Conservation (phyloP, 2,113 vertebrate genomes). For the Calidris pygmaea region DNA sequence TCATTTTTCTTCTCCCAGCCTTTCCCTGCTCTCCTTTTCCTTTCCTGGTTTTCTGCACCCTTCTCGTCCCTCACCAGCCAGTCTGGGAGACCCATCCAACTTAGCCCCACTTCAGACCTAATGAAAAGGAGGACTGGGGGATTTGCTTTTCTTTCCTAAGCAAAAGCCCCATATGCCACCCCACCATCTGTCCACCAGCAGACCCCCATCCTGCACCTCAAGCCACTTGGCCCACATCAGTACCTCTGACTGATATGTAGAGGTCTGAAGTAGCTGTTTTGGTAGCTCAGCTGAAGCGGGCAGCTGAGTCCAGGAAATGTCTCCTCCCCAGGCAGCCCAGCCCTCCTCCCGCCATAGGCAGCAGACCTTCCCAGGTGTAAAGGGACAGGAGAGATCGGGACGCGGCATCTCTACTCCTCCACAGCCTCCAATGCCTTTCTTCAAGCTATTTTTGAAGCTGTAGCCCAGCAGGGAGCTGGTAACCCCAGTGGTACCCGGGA, state of each 20-base stretch:
- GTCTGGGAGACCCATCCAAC: neutral
- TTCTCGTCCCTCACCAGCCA: neutral
- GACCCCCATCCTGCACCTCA: neutral
- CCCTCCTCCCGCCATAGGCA: rapidly evolving
- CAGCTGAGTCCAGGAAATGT: rapidly evolving
- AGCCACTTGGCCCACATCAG: neutral
- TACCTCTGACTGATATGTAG: neutral
- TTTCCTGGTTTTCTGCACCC: neutral
- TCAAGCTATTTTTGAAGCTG: neutral
- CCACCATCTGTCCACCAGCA: neutral
- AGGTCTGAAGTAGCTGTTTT: neutral
- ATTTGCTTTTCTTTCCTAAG: neutral
- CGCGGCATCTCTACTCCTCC: neutral
- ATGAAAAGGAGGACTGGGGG: neutral
- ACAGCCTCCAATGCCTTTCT: rapidly evolving
- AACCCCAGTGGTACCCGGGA: neutral
- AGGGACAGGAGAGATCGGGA: neutral
- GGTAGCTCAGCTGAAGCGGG: neutral
- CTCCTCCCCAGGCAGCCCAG: neutral
- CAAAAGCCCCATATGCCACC: neutral
- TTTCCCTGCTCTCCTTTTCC: neutral
- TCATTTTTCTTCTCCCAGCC: neutral
- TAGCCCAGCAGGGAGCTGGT: neutral
- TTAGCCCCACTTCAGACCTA: neutral
- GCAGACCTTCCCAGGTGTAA: neutral